Conservation (phyloP, 2,888 invertebrate species). For the Watsonalla binaria region DNA sequence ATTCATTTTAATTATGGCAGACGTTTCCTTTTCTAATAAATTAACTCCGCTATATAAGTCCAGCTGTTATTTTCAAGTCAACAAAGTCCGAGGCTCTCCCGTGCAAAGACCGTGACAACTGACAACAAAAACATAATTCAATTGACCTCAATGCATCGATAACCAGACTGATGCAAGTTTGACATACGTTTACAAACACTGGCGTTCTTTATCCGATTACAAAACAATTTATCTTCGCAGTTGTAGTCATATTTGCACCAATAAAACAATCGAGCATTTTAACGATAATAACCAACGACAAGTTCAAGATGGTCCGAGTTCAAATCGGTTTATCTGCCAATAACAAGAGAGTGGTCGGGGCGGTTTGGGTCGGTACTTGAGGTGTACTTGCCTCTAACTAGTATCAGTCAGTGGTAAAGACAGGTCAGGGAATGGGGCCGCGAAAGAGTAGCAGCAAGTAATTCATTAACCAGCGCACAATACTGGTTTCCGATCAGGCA, state of each 20-base stretch:
- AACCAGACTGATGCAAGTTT: slow-evolving; percentile 24
- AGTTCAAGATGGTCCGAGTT: slow-evolving; percentile 3
- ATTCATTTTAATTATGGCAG: too few relatives aligned
- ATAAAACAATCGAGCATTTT: slow-evolving; percentile 1
- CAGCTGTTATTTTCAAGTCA: not conserved
- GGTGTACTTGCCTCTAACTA: slow-evolving; percentile 18
- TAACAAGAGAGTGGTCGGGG: not conserved
- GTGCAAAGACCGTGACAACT: slow-evolving; percentile 1
- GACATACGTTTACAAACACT: slow-evolving; percentile 17
- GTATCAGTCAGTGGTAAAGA: slow-evolving; percentile 23
- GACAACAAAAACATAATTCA: slow-evolving; percentile 4
- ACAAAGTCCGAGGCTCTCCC: slow-evolving; percentile 1
- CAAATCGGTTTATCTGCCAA: not conserved
- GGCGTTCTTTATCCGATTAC: slow-evolving; percentile 2
- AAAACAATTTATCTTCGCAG: not conserved
- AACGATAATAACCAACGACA: slow-evolving; percentile 4
- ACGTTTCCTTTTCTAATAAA: too few relatives aligned
- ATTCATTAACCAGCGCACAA: slow-evolving; percentile 21
- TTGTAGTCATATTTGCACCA: not conserved
- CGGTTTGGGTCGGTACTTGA: slow-evolving; percentile 4
- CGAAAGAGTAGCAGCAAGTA: slow-evolving; percentile 19
- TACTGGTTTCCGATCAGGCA: slow-evolving; percentile 14
- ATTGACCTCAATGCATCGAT: slow-evolving; percentile 5
- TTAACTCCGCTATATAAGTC: not conserved
- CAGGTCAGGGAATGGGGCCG: slow-evolving; percentile 39